Conservation (phyloP, 2,113 vertebrate species). For the Phasianus colchicus region DNA sequence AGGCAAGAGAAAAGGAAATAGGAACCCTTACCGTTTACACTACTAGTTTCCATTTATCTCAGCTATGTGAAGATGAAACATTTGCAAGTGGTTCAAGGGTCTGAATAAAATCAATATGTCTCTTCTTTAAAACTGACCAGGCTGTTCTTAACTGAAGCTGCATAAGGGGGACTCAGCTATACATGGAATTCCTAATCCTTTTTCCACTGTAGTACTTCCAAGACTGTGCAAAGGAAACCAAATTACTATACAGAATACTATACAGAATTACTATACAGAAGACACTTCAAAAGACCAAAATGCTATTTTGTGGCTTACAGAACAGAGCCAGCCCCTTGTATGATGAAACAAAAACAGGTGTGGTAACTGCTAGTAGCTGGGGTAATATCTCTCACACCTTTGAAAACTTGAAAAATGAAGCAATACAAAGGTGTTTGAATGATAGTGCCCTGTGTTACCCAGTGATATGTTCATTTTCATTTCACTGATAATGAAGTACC, state of each 20-base stretch:
- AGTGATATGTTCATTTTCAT: not conserved
- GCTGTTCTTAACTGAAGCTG: not conserved
- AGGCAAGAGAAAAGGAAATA: not conserved
- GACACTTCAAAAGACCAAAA: not conserved
- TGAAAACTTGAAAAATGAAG: not conserved
- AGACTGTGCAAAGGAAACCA: not conserved
- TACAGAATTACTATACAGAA: not conserved
- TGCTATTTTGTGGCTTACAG: not conserved
- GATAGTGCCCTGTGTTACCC: not conserved
- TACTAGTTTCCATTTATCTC: not conserved
- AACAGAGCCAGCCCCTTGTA: not conserved
- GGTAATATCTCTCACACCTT: not conserved
- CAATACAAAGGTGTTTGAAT: fast-evolving
- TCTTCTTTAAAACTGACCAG: not conserved
- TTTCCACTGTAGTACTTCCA: not conserved
- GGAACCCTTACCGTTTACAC: not conserved
- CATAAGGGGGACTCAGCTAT: not conserved
- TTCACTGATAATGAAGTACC: not conserved
- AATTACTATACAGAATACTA: not conserved
- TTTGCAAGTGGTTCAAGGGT: not conserved
- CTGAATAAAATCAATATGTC: not conserved
- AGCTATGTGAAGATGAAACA: not conserved
- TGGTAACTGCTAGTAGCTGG: not conserved
- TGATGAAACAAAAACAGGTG: not conserved
- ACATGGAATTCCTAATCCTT: not conserved